These are phyloP conservation scores for Mycetomoellerius zeteki DNA, from an alignment of 1,140 invertebrate genomes.

Conservation along the genomic window DNA sequence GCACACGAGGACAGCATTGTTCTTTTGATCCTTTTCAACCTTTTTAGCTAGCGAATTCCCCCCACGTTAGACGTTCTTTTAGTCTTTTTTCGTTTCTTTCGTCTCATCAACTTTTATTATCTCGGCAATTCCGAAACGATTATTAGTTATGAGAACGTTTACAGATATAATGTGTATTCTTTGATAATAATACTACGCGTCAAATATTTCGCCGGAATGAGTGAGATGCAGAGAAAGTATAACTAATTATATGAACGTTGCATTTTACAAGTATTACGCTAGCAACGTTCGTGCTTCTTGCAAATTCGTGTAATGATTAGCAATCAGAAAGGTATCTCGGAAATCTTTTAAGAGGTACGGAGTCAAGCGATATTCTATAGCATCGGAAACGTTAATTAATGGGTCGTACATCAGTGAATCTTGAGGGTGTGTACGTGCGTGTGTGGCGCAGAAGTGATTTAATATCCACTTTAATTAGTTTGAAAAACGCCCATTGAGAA, in stretches of 20 bases:
- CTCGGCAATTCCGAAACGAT: conserved; percentile 54
- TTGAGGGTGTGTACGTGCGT: conserved; percentile 53
- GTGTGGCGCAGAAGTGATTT: conserved; percentile 76
- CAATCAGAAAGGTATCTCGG: conserved; percentile 62
- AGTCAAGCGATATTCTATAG: conserved; percentile 71
- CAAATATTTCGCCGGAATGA: conserved; percentile 13
- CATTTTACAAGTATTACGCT: neutral
- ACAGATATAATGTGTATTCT: conserved; percentile 32
- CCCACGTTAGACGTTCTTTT: conserved; percentile 37
- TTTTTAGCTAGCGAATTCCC: conserved; percentile 49
- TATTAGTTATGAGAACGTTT: conserved; percentile 55
- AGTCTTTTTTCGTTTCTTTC: neutral
- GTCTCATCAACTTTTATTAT: conserved; percentile 53
- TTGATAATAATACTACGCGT: conserved; percentile 27
- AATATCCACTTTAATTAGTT: conserved; percentile 82
- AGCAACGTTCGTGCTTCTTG: neutral
- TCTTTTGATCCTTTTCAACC: conserved; percentile 46
- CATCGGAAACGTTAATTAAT: conserved; percentile 77
- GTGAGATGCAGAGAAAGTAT: neutral
- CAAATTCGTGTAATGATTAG: conserved; percentile 31
- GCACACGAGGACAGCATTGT: conserved; percentile 57
- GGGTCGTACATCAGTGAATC: conserved; percentile 71
- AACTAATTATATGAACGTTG: neutral
- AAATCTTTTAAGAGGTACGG: conserved; percentile 59
- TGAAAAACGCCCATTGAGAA: conserved; percentile 79